Percentiles rank a stretch among this genome's conserved stretches.
Conservation (phyloP, 2,888 invertebrate species). For the Leuctra nigra region DNA sequence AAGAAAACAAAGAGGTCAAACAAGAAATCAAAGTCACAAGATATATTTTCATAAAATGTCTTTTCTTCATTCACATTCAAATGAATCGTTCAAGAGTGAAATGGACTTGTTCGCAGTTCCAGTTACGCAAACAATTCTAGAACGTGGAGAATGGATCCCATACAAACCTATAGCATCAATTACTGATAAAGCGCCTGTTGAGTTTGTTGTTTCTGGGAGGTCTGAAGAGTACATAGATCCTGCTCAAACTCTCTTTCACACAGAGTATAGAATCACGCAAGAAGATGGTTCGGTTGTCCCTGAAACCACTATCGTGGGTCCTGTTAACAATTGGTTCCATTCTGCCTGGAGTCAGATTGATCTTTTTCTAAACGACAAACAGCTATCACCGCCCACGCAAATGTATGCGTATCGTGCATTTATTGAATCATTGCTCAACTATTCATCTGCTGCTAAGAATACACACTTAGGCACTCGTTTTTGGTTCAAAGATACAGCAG, state of each 20-base stretch:
- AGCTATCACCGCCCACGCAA: slow-evolving; percentile 28
- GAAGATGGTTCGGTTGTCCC: slow-evolving; percentile 4
- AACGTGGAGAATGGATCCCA: slow-evolving; percentile 29
- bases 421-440: slow-evolving; percentile 32
- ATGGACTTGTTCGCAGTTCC: slow-evolving; percentile 32
- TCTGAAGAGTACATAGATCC: slow-evolving; percentile 9
- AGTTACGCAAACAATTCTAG: slow-evolving; percentile 19
- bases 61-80: background rate
- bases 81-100: background rate
- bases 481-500: slow-evolving; percentile 27
- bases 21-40: background rate
- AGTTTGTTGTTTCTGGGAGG: slow-evolving; percentile 1
- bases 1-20: background rate
- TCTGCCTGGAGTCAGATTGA: slow-evolving; percentile 32
- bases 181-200: background rate
- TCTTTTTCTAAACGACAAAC: slow-evolving; percentile 32
- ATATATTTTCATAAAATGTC: background rate
- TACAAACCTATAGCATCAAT: slow-evolving; percentile 18
- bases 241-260: background rate
- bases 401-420: slow-evolving; percentile 30
- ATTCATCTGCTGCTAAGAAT: slow-evolving; percentile 27
- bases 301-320: slow-evolving; percentile 21
- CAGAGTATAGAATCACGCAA: slow-evolving; percentile 4
- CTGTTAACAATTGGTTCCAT: slow-evolving; percentile 31
- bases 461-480: slow-evolving; percentile 28